A percentile compares a stretch with the other conserved stretches of the same genome.
These are phyloP conservation scores for Heliornis fulica DNA, from an alignment of 2,113 vertebrate genomes.

Conservation along the genomic window DNA sequence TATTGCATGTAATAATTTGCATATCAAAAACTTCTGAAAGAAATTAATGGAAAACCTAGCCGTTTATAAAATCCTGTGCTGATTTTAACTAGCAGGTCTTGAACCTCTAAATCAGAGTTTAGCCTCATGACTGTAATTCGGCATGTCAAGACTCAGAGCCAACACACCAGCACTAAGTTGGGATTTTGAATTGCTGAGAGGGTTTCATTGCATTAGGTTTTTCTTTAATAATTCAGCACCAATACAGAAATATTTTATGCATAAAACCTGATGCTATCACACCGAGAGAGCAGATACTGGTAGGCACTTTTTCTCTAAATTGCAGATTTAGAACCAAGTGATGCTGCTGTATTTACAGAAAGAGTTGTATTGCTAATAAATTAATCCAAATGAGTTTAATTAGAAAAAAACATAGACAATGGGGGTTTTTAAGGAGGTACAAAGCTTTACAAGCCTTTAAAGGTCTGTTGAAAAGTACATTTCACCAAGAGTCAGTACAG, in stretches of 20 bases:
- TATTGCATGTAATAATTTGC: conserved; percentile 7
- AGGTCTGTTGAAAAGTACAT: background rate
- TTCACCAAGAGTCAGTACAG: background rate
- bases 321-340: background rate
- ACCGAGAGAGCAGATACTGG: background rate
- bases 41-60: background rate
- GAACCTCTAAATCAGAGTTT: conserved; percentile 13
- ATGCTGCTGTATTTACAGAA: background rate
- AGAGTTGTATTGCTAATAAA: background rate
- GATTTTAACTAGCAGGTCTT: conserved; percentile 28
- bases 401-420: background rate
- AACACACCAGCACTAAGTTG: background rate
- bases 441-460: background rate
- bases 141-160: background rate
- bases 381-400: background rate
- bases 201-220: background rate
- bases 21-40: conserved; percentile 35
- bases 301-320: background rate
- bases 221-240: background rate
- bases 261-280: background rate
- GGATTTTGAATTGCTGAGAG: background rate
- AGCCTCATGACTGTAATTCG: background rate
- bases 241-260: background rate
- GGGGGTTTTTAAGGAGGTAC: background rate
- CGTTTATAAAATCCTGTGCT: background rate